Conservation (phyloP, 2,113 vertebrate genomes). For the Lethenteron camtschaticum region DNA sequence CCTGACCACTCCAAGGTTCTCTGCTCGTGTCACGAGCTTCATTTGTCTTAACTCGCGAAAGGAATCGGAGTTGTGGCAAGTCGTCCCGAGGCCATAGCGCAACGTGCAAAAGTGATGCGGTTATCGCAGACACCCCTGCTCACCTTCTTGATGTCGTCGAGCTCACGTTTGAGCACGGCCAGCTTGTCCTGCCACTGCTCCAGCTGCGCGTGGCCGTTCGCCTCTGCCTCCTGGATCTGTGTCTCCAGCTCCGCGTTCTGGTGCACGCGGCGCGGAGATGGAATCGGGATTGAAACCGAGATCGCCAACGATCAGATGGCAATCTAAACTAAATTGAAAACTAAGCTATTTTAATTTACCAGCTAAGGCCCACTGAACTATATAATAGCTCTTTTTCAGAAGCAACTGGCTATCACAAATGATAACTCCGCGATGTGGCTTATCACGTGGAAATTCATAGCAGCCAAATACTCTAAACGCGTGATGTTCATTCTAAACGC, state of each 20-base stretch:
- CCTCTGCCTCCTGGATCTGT: conserved; percentile 16
- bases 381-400: background rate
- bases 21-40: too few species aligned
- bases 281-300: background rate
- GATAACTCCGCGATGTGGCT: too few species aligned
- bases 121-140: background rate
- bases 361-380: background rate
- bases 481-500: too few species aligned
- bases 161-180: conserved; percentile 17
- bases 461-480: too few species aligned
- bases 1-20: too few species aligned
- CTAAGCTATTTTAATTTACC: background rate
- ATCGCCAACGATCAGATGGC: background rate
- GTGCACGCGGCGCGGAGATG: conserved; percentile 5
- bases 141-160: conserved; percentile 23
- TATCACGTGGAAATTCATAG: too few species aligned
- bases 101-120: too few species aligned
- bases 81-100: too few species aligned
- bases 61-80: too few species aligned
- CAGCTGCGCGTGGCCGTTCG: conserved; percentile 15
- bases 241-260: conserved; percentile 19
- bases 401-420: background rate
- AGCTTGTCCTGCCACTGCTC: conserved; percentile 21
- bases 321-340: background rate
- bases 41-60: too few species aligned